Evolutionary conservation across 53 echinoderm and acorn worm species (phyloP), one percentile per base, ranked within the genome.

Genomic region (Echinarachnius parma): DNA sequence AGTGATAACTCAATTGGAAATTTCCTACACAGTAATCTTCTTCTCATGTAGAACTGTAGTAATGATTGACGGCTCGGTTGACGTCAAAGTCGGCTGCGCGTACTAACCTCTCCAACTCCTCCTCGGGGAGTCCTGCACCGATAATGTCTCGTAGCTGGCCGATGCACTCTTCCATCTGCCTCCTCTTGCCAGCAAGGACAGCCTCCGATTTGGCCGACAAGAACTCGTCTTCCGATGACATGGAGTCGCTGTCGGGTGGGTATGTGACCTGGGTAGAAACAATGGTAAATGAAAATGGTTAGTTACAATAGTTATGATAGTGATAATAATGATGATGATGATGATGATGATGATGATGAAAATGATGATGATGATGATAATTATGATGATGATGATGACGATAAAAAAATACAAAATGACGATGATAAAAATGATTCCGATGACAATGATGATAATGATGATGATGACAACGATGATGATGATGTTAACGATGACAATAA

Each of bases 11-110:
- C n/a, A n/a, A n/a, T n/a, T n/a, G n/a, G n/a, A n/a, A n/a, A n/a
- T n/a, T n/a, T n/a, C n/a, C n/a, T n/a, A n/a, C n/a, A n/a, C n/a
- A n/a, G n/a, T n/a, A n/a, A n/a, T n/a, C n/a, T n/a, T n/a, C n/a
- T n/a, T n/a, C n/a, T 62, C 65, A 65, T 46, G 9, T 16, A 28
- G 74, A 57, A 15, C 26, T 48, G 16, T 75, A 76, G 75, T 79
- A 80, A 48, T 82, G 84, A 56, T 89, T 89, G 31, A 81, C 22
- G 1, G 89, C 89, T 28, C 85, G 77, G 53, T 89, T 89, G 27
- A 89, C 85, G 53, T 89, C 85, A 60, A 46, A 89, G 75, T 89
- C 85, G 61, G 89, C 85, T 3, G 82, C 81, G 21, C 71, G 61
- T 1, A 68, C 71, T 21, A 89, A 34, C 35, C 77, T 66, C 25